Conservation (phyloP, 2,888 invertebrate species). For the Xanthorhoe designata region DNA sequence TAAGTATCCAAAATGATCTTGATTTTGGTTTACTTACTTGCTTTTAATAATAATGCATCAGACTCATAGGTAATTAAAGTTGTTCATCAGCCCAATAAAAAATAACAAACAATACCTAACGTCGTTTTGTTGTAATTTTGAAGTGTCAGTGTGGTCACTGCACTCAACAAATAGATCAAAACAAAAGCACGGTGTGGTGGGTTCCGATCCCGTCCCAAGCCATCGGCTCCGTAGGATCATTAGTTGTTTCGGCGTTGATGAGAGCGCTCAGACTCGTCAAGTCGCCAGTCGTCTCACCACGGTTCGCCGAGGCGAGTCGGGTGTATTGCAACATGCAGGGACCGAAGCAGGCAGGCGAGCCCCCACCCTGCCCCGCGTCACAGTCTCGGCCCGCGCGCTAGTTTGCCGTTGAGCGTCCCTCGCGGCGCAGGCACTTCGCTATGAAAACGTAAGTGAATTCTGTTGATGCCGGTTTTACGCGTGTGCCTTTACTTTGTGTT, state of each 20-base stretch:
- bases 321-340: constrained; percentile 81
- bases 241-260: constrained; percentile 51
- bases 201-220: constrained; percentile 15
- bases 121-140: constrained; percentile 10
- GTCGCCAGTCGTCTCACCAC: constrained; percentile 56
- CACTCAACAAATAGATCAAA: constrained; percentile 22
- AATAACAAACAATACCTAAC: constrained; percentile 1
- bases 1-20: neutral
- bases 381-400: constrained; percentile 68
- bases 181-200: constrained; percentile 17
- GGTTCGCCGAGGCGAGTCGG: constrained; percentile 65
- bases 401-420: constrained; percentile 81
- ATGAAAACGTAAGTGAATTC: constrained; percentile 60
- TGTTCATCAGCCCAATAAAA: neutral
- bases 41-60: neutral
- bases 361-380: constrained; percentile 73
- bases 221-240: constrained; percentile 28
- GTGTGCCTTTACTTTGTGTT: constrained; percentile 77
- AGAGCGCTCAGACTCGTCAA: constrained; percentile 42
- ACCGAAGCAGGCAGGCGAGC: constrained; percentile 70
- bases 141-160: constrained; percentile 10
- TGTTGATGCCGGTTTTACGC: constrained; percentile 62
- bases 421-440: constrained; percentile 74
- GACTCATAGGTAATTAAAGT: neutral
- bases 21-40: neutral